Evolutionary conservation across 2,797 vertebrate genomes (phyloP).

Genomic region (Rachycentron canadum): DNA sequence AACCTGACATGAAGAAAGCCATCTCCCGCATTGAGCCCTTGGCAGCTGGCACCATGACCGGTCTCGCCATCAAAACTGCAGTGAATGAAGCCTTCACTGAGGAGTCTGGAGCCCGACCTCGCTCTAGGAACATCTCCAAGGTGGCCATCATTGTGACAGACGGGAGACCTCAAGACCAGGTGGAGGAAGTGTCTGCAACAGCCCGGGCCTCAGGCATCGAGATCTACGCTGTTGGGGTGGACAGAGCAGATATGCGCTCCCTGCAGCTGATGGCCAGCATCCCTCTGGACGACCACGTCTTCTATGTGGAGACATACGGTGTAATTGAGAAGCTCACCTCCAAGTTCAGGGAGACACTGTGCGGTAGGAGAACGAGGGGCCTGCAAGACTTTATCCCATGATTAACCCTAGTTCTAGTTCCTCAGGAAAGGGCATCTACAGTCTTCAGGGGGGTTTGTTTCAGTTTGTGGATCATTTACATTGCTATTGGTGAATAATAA

Average conservation of each 20-base stretch:
- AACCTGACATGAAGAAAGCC: slow-evolving; percentile 90
- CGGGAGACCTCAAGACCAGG: slow-evolving; percentile 94
- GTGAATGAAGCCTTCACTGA: slow-evolving; percentile 94
- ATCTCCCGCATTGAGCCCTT: slow-evolving; percentile 92
- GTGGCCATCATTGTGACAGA: slow-evolving; percentile 96
- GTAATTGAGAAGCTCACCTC: slow-evolving; percentile 96
- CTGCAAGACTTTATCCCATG: slow-evolving; percentile 30
- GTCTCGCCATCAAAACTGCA: slow-evolving; percentile 94
- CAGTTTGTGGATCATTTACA: slow-evolving; percentile 39
- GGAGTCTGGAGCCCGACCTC: slow-evolving; percentile 91
- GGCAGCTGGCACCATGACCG: slow-evolving; percentile 97
- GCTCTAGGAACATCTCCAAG: slow-evolving; percentile 89
- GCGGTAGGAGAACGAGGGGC: slow-evolving; percentile 83
- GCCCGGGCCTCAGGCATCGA: slow-evolving; percentile 83
- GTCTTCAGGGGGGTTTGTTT: slow-evolving; percentile 56
- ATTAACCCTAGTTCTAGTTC: slow-evolving; percentile 71
- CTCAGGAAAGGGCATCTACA: slow-evolving; percentile 67
- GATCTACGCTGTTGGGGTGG: slow-evolving; percentile 92
- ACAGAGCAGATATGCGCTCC: slow-evolving; percentile 90
- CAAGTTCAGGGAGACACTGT: slow-evolving; percentile 93
- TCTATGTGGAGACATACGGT: slow-evolving; percentile 95
- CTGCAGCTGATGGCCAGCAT: slow-evolving; percentile 91
- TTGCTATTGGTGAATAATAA: slow-evolving; percentile 30
- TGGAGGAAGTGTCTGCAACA: slow-evolving; percentile 83
- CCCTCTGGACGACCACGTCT: slow-evolving; percentile 93